Base-by-base conservation (phyloP, 2,113 vertebrate species). In the Tragelaphus imberbis region DNA sequence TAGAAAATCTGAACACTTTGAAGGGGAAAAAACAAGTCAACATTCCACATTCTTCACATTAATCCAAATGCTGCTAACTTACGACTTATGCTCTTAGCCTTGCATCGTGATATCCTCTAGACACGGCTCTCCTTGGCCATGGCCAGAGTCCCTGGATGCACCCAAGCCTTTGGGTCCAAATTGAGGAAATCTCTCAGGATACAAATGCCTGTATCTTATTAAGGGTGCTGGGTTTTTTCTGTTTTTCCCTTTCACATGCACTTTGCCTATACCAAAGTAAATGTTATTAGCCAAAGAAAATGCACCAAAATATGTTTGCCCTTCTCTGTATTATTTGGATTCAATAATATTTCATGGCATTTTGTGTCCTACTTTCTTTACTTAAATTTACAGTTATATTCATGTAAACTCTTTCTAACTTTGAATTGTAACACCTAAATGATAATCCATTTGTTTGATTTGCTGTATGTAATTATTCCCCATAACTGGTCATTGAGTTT, bases 221-320 rank as follows among this genome's bases (percentile, higher is more conserved):
- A 87, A 79, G 7, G 19, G n/a, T 63, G 7, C 9, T 23, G 2
- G 16, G 1, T 75, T 80, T 17, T 89, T 75, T 81, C 30, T 33
- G 1, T 80, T 91, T 94, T 97, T 75, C 44, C 53, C 88, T 51
- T 84, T 97, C 71, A 51, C 77, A 96, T 30, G 10, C 65, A 68
- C n/a, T 47, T 36, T 90, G 17, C 33, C 10, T 61, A 4, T 84
- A 75, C 36, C 36, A 55, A 77, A 80, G 68, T 82, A 94, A 89
- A 80, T 47, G 25, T 81, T 40, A n/a, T 25, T 88, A 80, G 27
- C 36, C 14, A 19, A 80, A 90, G 40, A 94, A 96, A 95, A 81
- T 27, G 5, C 21, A 93, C 9, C 40, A 61, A 87, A 82, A 90
- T 88, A 84, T 81, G 75, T 95, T 58, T 94, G 93, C 30, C 85